phyloP scores from a whole-genome alignment of 2,888 invertebrate genomes.

The Harmothoe impar region DNA sequence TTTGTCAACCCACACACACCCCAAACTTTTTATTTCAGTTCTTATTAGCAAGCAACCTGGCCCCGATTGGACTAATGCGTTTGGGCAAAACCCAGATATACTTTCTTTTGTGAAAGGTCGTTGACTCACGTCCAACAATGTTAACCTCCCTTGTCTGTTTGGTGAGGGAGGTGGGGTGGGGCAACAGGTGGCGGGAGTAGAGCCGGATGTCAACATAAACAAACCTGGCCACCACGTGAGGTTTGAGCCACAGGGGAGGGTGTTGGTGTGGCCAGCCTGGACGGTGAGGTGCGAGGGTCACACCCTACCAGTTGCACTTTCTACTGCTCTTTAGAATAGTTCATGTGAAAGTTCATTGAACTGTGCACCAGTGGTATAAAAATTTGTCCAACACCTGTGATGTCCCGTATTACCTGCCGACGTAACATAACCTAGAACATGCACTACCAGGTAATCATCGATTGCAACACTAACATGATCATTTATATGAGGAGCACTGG shows the following conservation, averaged over 20 bases:
- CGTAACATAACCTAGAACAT: too few species aligned
- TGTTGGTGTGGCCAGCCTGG: neutral
- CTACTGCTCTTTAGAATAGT: too few species aligned
- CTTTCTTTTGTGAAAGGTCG: neutral
- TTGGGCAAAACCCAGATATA: neutral
- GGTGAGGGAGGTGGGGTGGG: neutral
- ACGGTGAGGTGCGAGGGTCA: too few species aligned
- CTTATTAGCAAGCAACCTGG: neutral
- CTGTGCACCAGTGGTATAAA: too few species aligned
- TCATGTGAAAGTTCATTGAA: too few species aligned
- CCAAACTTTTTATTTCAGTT: too few species aligned
- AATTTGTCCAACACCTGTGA: too few species aligned
- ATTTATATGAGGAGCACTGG: too few species aligned
- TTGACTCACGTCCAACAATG: conserved; percentile 5
- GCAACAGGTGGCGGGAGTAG: neutral
- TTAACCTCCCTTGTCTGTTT: neutral
- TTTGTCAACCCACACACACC: neutral
- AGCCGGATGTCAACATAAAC: conserved; percentile 39
- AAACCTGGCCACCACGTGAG: conserved; percentile 7
- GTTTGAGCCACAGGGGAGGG: neutral
- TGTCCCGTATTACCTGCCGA: too few species aligned
- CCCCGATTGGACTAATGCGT: neutral
- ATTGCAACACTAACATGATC: too few species aligned
- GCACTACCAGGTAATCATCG: too few species aligned
- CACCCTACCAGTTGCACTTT: too few species aligned